Conservation (phyloP, 2,888 invertebrate genomes). For the Dusona sp. region DNA sequence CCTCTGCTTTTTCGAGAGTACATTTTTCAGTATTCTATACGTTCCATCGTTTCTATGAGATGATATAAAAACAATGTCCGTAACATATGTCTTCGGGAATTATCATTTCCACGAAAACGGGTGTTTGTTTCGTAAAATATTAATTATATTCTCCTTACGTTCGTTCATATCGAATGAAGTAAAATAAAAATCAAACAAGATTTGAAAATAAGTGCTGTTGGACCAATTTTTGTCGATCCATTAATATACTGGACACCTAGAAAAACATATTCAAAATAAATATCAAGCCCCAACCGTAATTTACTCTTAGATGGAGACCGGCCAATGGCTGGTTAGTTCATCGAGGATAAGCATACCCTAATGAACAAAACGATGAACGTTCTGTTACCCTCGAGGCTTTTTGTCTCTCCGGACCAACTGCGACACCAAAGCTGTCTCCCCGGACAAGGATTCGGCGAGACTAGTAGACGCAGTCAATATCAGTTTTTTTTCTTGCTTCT, state of each 20-base stretch:
- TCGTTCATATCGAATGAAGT: not conserved
- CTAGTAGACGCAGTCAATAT: constrained; percentile 54
- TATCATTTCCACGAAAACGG: not conserved
- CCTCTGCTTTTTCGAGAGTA: not conserved
- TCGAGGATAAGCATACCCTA: not conserved
- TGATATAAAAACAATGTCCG: not conserved
- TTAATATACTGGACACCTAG: not conserved
- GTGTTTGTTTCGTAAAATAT: not conserved
- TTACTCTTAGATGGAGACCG: not conserved
- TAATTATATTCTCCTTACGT: no score
- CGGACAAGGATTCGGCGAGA: constrained; percentile 40
- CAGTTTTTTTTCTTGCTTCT: constrained; percentile 31
- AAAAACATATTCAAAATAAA: not conserved
- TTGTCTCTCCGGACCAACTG: constrained; percentile 59
- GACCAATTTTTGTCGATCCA: not conserved
- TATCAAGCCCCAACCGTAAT: not conserved
- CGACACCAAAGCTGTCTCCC: constrained; percentile 16
- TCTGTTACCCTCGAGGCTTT: constrained; percentile 49
- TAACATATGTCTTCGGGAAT: not conserved
- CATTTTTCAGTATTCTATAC: not conserved
- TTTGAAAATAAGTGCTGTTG: not conserved
- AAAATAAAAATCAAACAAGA: not conserved
- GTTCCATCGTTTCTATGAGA: not conserved
- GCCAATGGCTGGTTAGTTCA: constrained; percentile 1
- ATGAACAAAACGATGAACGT: constrained; percentile 42